Base-by-base conservation (phyloP, 1,140 invertebrate genomes). In the Probaryconus sp. region DNA sequence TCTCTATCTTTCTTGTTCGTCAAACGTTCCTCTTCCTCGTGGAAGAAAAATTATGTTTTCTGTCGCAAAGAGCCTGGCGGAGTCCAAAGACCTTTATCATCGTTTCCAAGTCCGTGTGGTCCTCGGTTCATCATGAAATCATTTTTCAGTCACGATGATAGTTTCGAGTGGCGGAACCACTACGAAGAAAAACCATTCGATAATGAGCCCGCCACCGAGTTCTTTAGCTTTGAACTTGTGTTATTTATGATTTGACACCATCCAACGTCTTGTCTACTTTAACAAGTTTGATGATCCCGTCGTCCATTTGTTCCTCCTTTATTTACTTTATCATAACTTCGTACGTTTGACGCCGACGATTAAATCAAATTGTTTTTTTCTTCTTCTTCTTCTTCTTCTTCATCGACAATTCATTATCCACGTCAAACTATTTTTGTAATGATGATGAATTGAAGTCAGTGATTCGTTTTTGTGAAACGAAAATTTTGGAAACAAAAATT, bases 61-160 rank as follows among this genome's bases (percentile, higher is more conserved):
- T 24, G 24, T 43, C 50, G 51, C 38, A 17, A 31, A 56, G 20
- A 14, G 51, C 37, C 31, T 30, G 21, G 35, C 33, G 24, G 38
- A n/a, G n/a, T n/a, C n/a, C 69, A 16, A 9, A 47, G 20, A 67
- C 43, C 56, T 64, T 53, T 48, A 31, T 33, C 37, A 13, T 21
- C 14, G 40, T 63, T 64, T 35, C 28, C 47, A 37, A 40, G 11
- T 9, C n/a, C n/a, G n/a, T 18, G 43, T 42, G 45, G 37, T 42
- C 14, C 38, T 17, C 30, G 31, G 45, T 42, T 31, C 48, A 35
- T 35, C 28, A 26, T 14, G 6, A 3, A 38, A 63, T 64, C 69
- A 65, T 72, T 72, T 64, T 58, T 72, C 69, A 72, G 33, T 43
- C 35, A 7, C 35, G 67, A n/a, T 56, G 67, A 72, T 72, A 43